Conservation (phyloP, 2,888 invertebrate genomes). For the Mimumesa dahlbomi region DNA sequence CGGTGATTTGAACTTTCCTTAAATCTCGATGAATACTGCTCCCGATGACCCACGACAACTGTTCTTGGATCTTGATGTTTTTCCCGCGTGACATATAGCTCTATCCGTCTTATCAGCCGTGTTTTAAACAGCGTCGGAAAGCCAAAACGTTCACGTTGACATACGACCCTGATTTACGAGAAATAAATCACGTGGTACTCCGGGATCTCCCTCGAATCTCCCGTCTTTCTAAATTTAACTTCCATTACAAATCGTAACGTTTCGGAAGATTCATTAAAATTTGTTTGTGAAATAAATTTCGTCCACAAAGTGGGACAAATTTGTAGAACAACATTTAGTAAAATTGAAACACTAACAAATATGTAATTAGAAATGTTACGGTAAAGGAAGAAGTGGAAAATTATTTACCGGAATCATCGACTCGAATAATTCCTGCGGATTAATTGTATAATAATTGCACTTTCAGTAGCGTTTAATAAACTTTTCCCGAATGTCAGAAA, state of each 20-base stretch:
- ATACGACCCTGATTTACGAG: background rate
- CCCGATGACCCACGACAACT: background rate
- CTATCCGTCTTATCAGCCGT: background rate
- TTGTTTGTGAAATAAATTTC: too few species aligned
- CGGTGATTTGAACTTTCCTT: background rate
- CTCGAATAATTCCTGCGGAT: too few species aligned
- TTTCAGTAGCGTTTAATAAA: too few species aligned
- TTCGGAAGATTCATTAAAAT: too few species aligned
- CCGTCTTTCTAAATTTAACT: background rate
- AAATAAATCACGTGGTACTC: background rate
- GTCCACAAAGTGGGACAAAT: too few species aligned
- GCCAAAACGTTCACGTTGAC: background rate
- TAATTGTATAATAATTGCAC: too few species aligned
- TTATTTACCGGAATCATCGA: too few species aligned
- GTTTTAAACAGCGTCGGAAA: constrained; percentile 1
- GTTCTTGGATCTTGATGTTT: background rate
- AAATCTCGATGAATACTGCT: background rate
- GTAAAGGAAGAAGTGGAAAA: too few species aligned
- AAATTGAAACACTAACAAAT: too few species aligned
- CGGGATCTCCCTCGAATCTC: background rate
- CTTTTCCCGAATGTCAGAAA: too few species aligned
- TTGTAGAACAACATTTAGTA: too few species aligned
- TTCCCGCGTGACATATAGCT: background rate
- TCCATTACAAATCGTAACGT: background rate
- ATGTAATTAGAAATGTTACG: too few species aligned